Percentiles rank a stretch among this genome's conserved stretches.
Evolutionary conservation across 1,140 invertebrate genomes (phyloP).

Genomic region (Drosophila ohnishii): DNA sequence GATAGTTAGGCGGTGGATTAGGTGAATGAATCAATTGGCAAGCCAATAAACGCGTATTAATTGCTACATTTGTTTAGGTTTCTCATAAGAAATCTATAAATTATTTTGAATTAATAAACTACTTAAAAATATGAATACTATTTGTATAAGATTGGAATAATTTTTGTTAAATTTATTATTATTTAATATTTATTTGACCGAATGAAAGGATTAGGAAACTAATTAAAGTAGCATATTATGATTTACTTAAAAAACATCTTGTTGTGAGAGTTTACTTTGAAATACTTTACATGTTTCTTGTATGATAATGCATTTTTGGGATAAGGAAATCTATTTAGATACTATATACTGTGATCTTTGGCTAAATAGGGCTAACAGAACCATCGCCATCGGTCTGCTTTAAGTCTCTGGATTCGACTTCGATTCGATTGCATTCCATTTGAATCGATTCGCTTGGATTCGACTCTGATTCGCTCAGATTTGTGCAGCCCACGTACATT

Average conservation of each 20-base stretch:
- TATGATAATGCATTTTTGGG: background rate
- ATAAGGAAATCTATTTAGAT: slow-evolving; percentile 6
- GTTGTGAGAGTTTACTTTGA: background rate
- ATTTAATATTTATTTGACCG: background rate
- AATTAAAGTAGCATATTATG: background rate
- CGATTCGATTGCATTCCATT: slow-evolving; percentile 7
- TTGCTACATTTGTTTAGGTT: slow-evolving; percentile 5
- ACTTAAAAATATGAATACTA: background rate
- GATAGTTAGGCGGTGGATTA: background rate
- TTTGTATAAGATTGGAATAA: background rate
- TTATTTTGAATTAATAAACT: too few species aligned
- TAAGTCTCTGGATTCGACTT: background rate
- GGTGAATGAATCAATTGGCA: slow-evolving; percentile 19
- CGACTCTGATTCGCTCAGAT: slow-evolving; percentile 15
- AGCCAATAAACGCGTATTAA: slow-evolving; percentile 12
- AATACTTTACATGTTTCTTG: background rate
- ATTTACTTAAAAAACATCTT: background rate
- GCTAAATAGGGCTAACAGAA: slow-evolving; percentile 19
- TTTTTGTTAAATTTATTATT: background rate
- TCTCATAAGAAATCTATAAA: background rate
- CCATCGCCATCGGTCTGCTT: slow-evolving; percentile 17
- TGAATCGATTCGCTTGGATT: slow-evolving; percentile 10
- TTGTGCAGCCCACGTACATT: slow-evolving; percentile 25
- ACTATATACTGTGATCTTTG: background rate
- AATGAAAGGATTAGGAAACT: background rate